Evolutionary conservation across 2,113 vertebrate species (phyloP), one percentile per base, ranked within the genome.

Genomic region (Sylvia atricapilla): DNA sequence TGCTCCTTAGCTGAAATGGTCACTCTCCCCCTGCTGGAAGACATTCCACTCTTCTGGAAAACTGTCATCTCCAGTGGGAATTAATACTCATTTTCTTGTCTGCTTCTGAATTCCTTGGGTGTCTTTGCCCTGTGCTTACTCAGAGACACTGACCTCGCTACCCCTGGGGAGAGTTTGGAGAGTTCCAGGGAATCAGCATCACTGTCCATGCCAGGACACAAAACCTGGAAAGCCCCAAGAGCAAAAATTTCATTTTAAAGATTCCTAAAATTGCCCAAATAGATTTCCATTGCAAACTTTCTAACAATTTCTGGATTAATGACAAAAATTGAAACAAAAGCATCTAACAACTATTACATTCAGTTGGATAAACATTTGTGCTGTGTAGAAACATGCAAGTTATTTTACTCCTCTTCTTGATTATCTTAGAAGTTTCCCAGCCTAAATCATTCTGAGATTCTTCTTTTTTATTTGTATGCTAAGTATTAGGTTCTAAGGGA

Each of bases 131-230:
- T 44, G 31, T 52, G n/a, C 53, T 77, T 53, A 31, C 66, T 60
- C 4, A 2, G n/a, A 70, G 47, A n/a, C 47, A 7, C 18, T 30
- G 41, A n/a, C 12, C 7, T 16, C 14, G 3, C 27, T 46, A 63
- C 10, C 35, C 43, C 4, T 72, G 52, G 31, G 15, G 47, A 53
- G 67, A 56, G 39, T 41, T 56, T 31, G 52, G 63, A 59, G 50
- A 53, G 28, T 13, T n/a, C 19, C 8, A 3, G 18, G n/a, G n/a
- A 47, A 17, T 17, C 35, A 22, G 30, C 13, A 7, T 14, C 3
- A 1, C n/a, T 79, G 14, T 33, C 39, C 0, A 1, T 9, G 24
- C 49, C 5, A 43, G 67, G 53, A 20, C 17, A 41, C 28, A 44
- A 28, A 74, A 46, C 35, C 47, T 76, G 58, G 31, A 60, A 46